Percentiles rank a stretch among this genome's conserved stretches.
These are phyloP conservation scores for Lobophora halterata DNA, from an alignment of 2,888 invertebrate species.

Conservation along the genomic window DNA sequence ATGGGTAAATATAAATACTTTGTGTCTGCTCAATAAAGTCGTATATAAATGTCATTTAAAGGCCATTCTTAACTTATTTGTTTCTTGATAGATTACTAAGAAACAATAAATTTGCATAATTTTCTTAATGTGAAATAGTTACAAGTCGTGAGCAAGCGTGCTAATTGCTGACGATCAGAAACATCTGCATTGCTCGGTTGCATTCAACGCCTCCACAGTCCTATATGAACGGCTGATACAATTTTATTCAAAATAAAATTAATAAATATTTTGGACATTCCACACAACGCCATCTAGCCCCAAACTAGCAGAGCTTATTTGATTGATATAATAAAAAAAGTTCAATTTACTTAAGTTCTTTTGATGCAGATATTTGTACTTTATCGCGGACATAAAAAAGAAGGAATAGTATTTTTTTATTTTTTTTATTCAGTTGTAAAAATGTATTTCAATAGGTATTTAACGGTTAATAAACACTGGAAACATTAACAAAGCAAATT, in stretches of 20 bases:
- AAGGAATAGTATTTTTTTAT: too few relatives aligned
- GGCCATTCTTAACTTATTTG: constrained; percentile 12
- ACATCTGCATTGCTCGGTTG: constrained; percentile 43
- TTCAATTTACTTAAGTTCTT: too few relatives aligned
- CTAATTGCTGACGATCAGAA: constrained; percentile 53
- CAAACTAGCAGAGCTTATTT: too few relatives aligned
- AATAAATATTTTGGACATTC: too few relatives aligned
- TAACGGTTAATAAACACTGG: too few relatives aligned
- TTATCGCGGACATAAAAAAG: too few relatives aligned
- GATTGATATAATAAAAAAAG: too few relatives aligned
- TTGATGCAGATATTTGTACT: too few relatives aligned
- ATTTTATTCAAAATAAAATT: neutral
- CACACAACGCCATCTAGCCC: too few relatives aligned
- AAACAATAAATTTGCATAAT: constrained; percentile 15
- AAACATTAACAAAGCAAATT: too few relatives aligned
- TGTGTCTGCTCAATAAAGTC: constrained; percentile 4
- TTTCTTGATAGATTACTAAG: constrained; percentile 12
- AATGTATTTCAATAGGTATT: too few relatives aligned
- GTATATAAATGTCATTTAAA: constrained; percentile 3
- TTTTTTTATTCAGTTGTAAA: too few relatives aligned
- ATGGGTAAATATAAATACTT: neutral
- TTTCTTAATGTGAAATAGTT: constrained; percentile 43
- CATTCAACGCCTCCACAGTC: constrained; percentile 37
- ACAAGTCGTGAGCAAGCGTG: constrained; percentile 54
- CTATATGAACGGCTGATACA: constrained; percentile 1